Conservation (phyloP, 2,797 vertebrate genomes). For the Myotis myotis region DNA sequence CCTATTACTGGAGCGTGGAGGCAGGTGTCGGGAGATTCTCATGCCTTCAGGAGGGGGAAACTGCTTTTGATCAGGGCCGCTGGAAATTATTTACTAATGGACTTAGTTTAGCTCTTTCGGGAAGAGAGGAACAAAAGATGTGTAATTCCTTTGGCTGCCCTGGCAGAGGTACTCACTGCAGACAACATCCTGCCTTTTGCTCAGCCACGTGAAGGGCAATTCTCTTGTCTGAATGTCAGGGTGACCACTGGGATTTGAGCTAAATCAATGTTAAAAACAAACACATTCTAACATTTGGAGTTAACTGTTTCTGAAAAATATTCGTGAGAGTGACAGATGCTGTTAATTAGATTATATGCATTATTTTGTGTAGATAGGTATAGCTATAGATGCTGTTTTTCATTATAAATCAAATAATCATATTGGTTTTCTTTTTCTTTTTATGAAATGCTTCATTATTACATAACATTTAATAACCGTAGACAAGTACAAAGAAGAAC, state of each 20-base stretch:
- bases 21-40: not conserved
- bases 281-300: not conserved
- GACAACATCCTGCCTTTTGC: not conserved
- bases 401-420: not conserved
- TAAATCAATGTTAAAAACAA: slow-evolving; percentile 25
- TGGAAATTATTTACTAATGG: not conserved
- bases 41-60: not conserved
- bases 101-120: not conserved
- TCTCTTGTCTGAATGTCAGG: slow-evolving; percentile 8
- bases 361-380: not conserved
- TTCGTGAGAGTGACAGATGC: not conserved
- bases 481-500: not conserved
- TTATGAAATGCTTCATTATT: not conserved
- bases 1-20: not conserved
- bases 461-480: not conserved
- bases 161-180: not conserved
- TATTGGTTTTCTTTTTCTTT: not conserved
- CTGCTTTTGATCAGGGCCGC: not conserved
- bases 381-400: not conserved
- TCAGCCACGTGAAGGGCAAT: not conserved
- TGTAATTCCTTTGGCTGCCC: not conserved
- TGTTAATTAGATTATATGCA: not conserved
- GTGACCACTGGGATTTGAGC: slow-evolving; percentile 42
- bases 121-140: slow-evolving; percentile 25
- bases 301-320: not conserved